Base-by-base conservation (phyloP, 2,113 vertebrate genomes). In the Chloropsis hardwickii region DNA sequence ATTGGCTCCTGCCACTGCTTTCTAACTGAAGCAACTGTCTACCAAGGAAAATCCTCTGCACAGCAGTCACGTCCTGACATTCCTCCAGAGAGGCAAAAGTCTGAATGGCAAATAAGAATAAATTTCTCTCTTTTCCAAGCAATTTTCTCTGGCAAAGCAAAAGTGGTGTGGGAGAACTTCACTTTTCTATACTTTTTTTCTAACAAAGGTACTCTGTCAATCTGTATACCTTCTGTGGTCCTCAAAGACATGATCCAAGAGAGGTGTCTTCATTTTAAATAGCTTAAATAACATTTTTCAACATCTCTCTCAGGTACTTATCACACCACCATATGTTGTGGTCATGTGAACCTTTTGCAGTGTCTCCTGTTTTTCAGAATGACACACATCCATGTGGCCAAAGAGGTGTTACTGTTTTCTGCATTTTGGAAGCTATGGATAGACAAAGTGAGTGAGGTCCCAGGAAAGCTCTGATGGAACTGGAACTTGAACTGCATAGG, bases 41-140 rank as follows among this genome's bases (percentile, higher is more conserved):
- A 51, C 57, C 37, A 87, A 82, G 48, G 57, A 94, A 91, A 95
- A 79, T n/a, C 42, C 35, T 76, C 73, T 76, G 66, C 66, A 56
- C 37, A 72, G 44, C 31, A 85, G 37, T 87, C 78, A 72, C 3
- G 0, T 72, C 29, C 57, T 76, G 48, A 94, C 21, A 85, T 69
- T 42, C 45, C 85, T 85, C 61, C 57, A 88, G 54, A 94, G 88
- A 80, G 4, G 15, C 12, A 80, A 35, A 90, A 86, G 33, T 76
- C 81, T 91, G 57, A 90, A 92, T 72, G 53, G 40, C 44, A 89
- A 92, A 44, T 42, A 73, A 42, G 58, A 81, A 79, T 39, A 58
- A 70, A 76, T 80, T 65, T 95, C 31, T 77, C 14, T 85, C 66
- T 85, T 85, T 82, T 35, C 16, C 1, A 2, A 80, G 45, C 3